phyloP scores from a whole-genome alignment of 1,140 invertebrate species.

The Teleopsis dalmanni region DNA sequence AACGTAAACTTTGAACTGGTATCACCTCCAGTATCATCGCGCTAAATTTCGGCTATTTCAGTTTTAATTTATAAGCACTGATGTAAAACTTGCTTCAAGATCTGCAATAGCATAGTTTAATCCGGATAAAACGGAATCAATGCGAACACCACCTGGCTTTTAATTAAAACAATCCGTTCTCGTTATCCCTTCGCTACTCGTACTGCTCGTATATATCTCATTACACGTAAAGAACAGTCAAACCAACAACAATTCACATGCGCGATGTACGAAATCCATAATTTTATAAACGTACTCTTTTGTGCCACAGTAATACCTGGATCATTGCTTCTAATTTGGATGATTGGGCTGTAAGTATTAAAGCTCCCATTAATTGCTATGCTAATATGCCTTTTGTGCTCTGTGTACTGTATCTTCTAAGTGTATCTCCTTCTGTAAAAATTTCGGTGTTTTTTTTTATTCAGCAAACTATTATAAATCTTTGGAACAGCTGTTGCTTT shows the following conservation, averaged over 20 bases:
- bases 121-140: neutral
- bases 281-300: conserved; percentile 34
- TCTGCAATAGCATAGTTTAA: neutral
- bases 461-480: neutral
- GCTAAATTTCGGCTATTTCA: too few species aligned
- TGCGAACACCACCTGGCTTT: neutral
- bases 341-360: conserved; percentile 42
- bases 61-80: neutral
- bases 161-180: neutral
- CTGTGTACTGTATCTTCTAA: neutral
- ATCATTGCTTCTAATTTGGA: conserved; percentile 41
- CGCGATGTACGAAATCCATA: conserved; percentile 40
- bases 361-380: neutral
- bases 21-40: too few species aligned
- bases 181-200: neutral
- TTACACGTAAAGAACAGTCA: conserved; percentile 8
- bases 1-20: too few species aligned
- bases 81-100: neutral
- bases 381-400: too few species aligned
- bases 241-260: neutral
- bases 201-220: neutral
- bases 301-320: conserved; percentile 41
- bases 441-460: neutral
- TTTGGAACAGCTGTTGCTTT: neutral
- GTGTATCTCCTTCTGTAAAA: neutral